Conservation (phyloP, 1,140 invertebrate genomes). For the Rhynchophorus ferrugineus region DNA sequence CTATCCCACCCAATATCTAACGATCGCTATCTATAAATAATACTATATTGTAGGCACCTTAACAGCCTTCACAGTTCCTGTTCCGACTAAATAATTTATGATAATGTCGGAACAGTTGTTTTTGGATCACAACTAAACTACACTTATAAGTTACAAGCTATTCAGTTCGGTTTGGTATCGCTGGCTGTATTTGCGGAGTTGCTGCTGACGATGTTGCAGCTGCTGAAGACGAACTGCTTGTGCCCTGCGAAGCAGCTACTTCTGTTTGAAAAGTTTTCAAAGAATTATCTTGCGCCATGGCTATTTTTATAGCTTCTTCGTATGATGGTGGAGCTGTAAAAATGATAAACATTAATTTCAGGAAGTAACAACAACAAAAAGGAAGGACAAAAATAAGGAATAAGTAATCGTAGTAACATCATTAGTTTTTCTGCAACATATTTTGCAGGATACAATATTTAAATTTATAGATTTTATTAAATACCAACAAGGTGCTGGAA, state of each 20-base stretch:
- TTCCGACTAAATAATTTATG: too few species aligned
- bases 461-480: neutral
- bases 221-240: neutral
- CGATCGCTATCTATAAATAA: too few species aligned
- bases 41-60: too few species aligned
- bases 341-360: slow-evolving; percentile 3
- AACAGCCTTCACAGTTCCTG: too few species aligned
- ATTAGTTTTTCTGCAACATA: too few species aligned
- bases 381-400: neutral
- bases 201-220: neutral
- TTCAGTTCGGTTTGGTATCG: neutral
- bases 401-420: neutral
- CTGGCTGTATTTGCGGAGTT: neutral
- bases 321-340: slow-evolving; percentile 20
- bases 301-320: slow-evolving; percentile 19
- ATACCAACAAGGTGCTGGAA: neutral
- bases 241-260: neutral
- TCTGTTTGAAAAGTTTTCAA: slow-evolving; percentile 11
- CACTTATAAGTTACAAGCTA: neutral
- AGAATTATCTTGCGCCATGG: slow-evolving; percentile 13
- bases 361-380: too few species aligned
- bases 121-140: too few species aligned
- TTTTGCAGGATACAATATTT: neutral
- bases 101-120: too few species aligned
- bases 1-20: too few species aligned